Evolutionary conservation across 2,113 vertebrate species (phyloP).

Genomic region (Tringa solitaria): DNA sequence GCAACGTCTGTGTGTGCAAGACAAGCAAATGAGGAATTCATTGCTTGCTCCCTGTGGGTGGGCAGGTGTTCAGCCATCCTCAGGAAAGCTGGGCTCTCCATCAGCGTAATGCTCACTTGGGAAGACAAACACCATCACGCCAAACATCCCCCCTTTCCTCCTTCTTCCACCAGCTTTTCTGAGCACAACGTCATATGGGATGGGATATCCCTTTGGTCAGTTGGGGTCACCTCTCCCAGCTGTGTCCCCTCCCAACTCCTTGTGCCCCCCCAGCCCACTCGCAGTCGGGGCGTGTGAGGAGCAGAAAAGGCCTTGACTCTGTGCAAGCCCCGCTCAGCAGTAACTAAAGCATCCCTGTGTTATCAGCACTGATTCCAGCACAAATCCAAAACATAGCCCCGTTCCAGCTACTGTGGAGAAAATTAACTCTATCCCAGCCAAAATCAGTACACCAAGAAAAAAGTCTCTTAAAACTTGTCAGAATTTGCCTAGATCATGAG

Average conservation of each 20-base stretch:
- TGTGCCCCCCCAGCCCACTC: background rate
- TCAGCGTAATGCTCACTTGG: fast-evolving
- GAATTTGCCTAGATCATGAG: background rate
- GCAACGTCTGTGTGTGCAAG: fast-evolving
- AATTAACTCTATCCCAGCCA: background rate
- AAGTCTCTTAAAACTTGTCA: background rate
- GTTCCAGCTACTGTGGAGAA: background rate
- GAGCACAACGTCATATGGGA: background rate
- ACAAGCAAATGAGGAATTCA: background rate
- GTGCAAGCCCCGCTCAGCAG: background rate
- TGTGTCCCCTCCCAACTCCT: background rate
- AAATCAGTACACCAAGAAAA: background rate
- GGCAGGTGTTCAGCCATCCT: background rate
- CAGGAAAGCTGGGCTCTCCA: background rate
- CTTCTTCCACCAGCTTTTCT: background rate
- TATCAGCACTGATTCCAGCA: background rate
- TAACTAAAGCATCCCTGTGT: background rate
- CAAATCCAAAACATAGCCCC: background rate
- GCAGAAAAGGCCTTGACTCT: background rate
- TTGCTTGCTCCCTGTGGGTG: background rate
- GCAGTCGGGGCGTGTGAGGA: background rate
- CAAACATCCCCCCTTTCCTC: fast-evolving
- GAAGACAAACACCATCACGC: background rate
- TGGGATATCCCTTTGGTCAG: no score
- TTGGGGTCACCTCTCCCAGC: background rate